phyloP scores from a whole-genome alignment of 2,797 vertebrate genomes.

The Tangara arthus region DNA sequence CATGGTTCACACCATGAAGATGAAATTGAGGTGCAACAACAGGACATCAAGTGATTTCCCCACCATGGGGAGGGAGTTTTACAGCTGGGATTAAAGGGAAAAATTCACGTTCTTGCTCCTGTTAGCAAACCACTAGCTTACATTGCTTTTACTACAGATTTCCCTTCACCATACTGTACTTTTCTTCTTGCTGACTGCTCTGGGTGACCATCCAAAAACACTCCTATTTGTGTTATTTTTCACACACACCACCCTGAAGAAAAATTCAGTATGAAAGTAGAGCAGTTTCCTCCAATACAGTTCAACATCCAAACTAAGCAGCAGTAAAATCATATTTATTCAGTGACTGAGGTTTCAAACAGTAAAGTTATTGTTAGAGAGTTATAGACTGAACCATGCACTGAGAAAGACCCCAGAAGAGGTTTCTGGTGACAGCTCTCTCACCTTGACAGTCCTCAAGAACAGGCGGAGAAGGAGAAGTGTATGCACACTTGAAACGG shows the following conservation, averaged over 20 bases:
- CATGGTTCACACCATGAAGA: not conserved
- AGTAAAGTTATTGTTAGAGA: slow-evolving; percentile 18
- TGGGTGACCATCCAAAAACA: slow-evolving; percentile 42
- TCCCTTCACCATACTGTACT: slow-evolving; percentile 31
- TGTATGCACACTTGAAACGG: rapidly evolving
- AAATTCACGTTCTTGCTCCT: not conserved
- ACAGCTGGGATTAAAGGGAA: not conserved
- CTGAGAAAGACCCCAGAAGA: slow-evolving; percentile 20
- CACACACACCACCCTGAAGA: slow-evolving; percentile 67
- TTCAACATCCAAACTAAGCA: slow-evolving; percentile 54
- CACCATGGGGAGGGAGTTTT: not conserved
- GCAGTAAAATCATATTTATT: slow-evolving; percentile 52
- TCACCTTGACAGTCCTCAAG: not conserved
- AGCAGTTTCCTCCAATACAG: slow-evolving; percentile 55
- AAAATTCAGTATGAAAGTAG: slow-evolving; percentile 55
- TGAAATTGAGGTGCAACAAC: not conserved
- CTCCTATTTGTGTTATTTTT: slow-evolving; percentile 61
- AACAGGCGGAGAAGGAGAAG: not conserved
- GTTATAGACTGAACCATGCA: not conserved
- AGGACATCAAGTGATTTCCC: not conserved
- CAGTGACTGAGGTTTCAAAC: slow-evolving; percentile 39
- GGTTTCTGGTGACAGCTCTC: slow-evolving; percentile 30
- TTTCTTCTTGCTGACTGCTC: slow-evolving; percentile 55
- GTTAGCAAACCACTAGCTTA: not conserved
- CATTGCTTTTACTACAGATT: slow-evolving; percentile 43